Evolutionary conservation across 2,113 vertebrate genomes (phyloP).

Genomic region (Arvicanthis niloticus): DNA sequence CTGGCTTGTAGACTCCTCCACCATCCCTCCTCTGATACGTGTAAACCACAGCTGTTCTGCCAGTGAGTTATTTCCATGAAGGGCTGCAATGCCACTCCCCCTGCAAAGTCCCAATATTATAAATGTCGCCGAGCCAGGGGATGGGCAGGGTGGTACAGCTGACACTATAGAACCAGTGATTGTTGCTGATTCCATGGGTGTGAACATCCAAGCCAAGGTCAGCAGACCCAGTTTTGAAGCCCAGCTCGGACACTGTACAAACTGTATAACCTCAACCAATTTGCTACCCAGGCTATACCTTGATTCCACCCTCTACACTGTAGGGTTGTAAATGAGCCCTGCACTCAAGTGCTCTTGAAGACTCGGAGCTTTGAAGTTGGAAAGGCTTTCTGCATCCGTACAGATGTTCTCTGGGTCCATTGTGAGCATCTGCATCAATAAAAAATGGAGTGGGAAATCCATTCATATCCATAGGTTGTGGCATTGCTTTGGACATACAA

Average conservation of each 20-base stretch:
- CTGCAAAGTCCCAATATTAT: fast-evolving
- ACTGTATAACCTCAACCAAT: not conserved
- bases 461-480: not conserved
- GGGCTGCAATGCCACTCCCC: not conserved
- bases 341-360: not conserved
- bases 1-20: fast-evolving
- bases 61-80: not conserved
- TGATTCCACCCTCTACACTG: not conserved
- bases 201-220: fast-evolving
- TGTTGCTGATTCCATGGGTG: fast-evolving
- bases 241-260: not conserved
- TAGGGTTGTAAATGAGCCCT: not conserved
- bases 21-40: not conserved
- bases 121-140: fast-evolving
- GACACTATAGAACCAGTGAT: not conserved
- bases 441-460: not conserved
- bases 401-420: not conserved
- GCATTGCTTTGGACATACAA: not conserved
- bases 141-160: fast-evolving
- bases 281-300: not conserved
- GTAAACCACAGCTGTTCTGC: not conserved
- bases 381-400: not conserved
- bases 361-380: not conserved
- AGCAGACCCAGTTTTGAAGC: not conserved
- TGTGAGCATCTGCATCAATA: not conserved